Conservation (phyloP, 1,140 invertebrate genomes). For the Conus ventricosus region DNA sequence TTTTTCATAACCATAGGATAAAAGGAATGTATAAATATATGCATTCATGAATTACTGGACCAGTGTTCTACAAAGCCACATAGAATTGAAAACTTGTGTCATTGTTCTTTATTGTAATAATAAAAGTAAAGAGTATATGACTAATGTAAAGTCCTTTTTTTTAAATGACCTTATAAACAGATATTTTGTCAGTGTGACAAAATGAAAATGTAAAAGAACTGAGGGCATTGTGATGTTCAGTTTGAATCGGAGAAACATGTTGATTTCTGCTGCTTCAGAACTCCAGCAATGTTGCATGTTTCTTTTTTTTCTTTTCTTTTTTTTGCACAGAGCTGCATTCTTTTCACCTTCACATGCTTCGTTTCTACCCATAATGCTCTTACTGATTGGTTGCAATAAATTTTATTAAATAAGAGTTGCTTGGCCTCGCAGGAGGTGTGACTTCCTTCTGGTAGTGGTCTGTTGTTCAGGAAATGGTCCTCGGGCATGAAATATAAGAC, state of each 20-base stretch:
- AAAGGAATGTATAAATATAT: too few species aligned
- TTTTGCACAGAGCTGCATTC: slow-evolving; percentile 2
- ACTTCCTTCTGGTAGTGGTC: too few species aligned
- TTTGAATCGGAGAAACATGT: background rate
- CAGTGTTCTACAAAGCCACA: too few species aligned
- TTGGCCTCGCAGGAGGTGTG: background rate
- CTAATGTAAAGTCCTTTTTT: too few species aligned
- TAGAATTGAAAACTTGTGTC: too few species aligned
- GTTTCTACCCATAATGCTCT: slow-evolving; percentile 30
- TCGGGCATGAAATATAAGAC: too few species aligned
- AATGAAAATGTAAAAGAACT: background rate
- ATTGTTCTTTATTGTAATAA: too few species aligned
- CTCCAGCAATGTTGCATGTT: background rate
- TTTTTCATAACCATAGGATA: too few species aligned
- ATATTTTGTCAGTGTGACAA: background rate
- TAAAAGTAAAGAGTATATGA: too few species aligned
- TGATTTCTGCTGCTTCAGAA: background rate
- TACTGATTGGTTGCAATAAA: slow-evolving; percentile 38
- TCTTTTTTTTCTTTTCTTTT: background rate
- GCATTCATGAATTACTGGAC: too few species aligned
- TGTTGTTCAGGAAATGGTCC: too few species aligned
- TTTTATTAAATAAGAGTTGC: slow-evolving; percentile 19
- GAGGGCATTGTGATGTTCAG: background rate
- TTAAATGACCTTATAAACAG: background rate
- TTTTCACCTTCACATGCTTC: background rate